These are phyloP conservation scores for Danio rerio DNA, from an alignment of 2,113 vertebrate species.

Conservation along the genomic window GRCz12tu NC_133198.1:35328001-35328500, in stretches of 20 bases:
- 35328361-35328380: background rate
- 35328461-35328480: slow-evolving; percentile 89
- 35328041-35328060: too few relatives aligned
- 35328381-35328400: background rate
- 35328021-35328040: too few relatives aligned
- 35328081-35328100: too few relatives aligned
- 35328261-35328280: background rate
- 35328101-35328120: too few relatives aligned
- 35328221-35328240: background rate
- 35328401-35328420: slow-evolving; percentile 1
- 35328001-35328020: too few relatives aligned
- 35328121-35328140: too few relatives aligned
- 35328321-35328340: background rate
- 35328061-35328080: too few relatives aligned
- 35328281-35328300: background rate
- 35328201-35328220: too few relatives aligned
- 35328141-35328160: too few relatives aligned
- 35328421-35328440: slow-evolving; percentile 82
- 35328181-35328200: too few relatives aligned
- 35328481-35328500: slow-evolving; percentile 89
- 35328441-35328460: slow-evolving; percentile 92
- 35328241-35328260: background rate
- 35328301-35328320: background rate
- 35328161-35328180: too few relatives aligned
- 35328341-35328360: background rate